A percentile compares a stretch with the other conserved stretches of the same genome.
Evolutionary conservation across 2,888 invertebrate genomes (phyloP).

Genomic region (Sipha maydis): DNA sequence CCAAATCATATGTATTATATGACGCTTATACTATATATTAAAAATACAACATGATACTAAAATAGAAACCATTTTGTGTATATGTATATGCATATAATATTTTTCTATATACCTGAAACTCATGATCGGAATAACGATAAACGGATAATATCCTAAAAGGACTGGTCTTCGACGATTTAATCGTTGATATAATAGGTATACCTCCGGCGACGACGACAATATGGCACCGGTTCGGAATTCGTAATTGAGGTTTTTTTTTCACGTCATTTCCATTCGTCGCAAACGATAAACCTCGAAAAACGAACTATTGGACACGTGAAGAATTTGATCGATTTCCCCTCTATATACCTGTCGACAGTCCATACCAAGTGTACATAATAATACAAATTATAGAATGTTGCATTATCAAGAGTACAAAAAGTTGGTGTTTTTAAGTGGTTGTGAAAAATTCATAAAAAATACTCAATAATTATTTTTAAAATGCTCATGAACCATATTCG

Average conservation of each 20-base stretch:
- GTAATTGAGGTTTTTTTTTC: background rate
- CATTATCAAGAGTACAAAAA: background rate
- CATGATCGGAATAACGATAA: background rate
- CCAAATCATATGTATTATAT: background rate
- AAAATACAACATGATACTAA: background rate
- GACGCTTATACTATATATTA: background rate
- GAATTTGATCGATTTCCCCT: background rate
- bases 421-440: background rate
- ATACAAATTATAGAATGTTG: background rate
- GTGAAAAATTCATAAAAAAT: background rate
- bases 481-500: background rate
- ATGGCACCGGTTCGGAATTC: background rate
- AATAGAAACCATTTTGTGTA: constrained; percentile 3
- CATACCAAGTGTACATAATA: background rate
- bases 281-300: constrained; percentile 3
- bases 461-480: background rate
- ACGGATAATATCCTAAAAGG: background rate
- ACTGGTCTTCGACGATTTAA: background rate
- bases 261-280: background rate
- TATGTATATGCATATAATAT: background rate
- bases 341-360: background rate
- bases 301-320: background rate
- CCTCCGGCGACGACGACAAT: background rate
- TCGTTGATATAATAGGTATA: background rate
- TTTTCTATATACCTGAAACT: background rate